Conservation (phyloP, 2,797 vertebrate species). For the Propithecus deckenii region DNA sequence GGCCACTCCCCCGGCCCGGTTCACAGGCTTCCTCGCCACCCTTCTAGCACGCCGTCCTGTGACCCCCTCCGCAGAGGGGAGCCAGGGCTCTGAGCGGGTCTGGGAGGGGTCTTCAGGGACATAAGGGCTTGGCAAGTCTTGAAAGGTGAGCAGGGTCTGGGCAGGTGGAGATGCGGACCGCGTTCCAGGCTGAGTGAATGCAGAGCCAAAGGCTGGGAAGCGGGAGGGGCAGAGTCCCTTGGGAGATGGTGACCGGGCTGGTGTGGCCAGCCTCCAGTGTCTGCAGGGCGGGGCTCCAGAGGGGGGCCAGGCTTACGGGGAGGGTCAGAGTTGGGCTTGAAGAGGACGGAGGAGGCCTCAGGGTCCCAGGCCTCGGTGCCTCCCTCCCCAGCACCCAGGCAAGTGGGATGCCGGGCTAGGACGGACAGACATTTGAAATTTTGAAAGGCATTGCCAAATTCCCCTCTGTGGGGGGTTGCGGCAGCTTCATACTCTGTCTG, state of each 20-base stretch:
- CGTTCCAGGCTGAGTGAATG: background rate
- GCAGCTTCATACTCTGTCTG: constrained; percentile 62
- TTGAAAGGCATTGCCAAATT: background rate
- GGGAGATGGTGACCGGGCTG: background rate
- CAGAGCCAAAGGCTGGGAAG: background rate
- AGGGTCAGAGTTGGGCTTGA: background rate
- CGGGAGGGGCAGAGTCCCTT: background rate
- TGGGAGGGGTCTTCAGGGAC: background rate
- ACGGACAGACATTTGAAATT: background rate
- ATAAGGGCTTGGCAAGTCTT: background rate
- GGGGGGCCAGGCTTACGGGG: background rate
- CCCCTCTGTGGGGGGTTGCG: background rate
- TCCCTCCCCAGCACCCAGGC: background rate
- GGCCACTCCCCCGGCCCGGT: background rate
- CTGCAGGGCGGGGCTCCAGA: background rate
- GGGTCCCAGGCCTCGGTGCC: background rate
- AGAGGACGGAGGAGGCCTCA: background rate
- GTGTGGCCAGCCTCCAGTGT: rapidly evolving
- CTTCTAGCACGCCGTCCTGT: background rate
- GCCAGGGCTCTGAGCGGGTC: background rate
- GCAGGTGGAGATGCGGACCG: rapidly evolving
- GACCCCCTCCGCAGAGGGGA: background rate
- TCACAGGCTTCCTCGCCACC: background rate
- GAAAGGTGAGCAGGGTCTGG: constrained; percentile 43
- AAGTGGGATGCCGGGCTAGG: background rate